Base-by-base conservation (phyloP, 2,797 vertebrate genomes). In the Mus caroli region DNA sequence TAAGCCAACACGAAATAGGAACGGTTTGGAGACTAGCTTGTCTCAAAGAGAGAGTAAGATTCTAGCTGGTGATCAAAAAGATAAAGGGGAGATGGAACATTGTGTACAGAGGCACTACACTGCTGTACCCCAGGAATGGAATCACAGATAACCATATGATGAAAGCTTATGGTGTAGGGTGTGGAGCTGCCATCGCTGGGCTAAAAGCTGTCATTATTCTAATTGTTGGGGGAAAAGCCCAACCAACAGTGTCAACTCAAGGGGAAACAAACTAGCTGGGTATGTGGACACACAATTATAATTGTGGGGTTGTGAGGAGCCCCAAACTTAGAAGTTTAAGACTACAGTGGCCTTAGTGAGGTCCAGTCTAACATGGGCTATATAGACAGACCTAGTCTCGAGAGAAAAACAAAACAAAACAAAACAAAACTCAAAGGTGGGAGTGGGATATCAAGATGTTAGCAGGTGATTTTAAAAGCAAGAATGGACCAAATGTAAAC, bases 391-490 rank as follows among this genome's bases (percentile, higher is more conserved):
- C 26, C 19, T n/a, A 17, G 20, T 77, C 40, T 73, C 67, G 54
- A 75, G 40, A 73, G 50, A 26, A 43, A 43, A 43, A 43, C 43
- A 43, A 43, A 43, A 43, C 4, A 62, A 62, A 4, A 8, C 43
- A 34, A 62, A 24, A 22, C 43, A 34, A 62, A 24, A 22, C 22
- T 20, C 28, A 52, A 69, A 37, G 22, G 43, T 31, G 15, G 52
- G 40, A 43, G 11, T 31, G 1, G 37, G 40, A 7, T 15, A 46
- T 77, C 40, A 60, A 92, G 83, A 91, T 77, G 43, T 82, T 1
- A n/a, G 76, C 71, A 64, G 31, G 50, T 84, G 52, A 86, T 83
- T 92, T 78, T 90, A 88, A 67, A 94, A 91, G 46, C 26, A 83
- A 92, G 77, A 43, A 56, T 50, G 31, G 19, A 84, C 11, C 40